Percentiles rank a stretch among this genome's conserved stretches.
Evolutionary conservation across 2,888 invertebrate genomes (phyloP).

Genomic region (Chrysotoxum bicinctum): DNA sequence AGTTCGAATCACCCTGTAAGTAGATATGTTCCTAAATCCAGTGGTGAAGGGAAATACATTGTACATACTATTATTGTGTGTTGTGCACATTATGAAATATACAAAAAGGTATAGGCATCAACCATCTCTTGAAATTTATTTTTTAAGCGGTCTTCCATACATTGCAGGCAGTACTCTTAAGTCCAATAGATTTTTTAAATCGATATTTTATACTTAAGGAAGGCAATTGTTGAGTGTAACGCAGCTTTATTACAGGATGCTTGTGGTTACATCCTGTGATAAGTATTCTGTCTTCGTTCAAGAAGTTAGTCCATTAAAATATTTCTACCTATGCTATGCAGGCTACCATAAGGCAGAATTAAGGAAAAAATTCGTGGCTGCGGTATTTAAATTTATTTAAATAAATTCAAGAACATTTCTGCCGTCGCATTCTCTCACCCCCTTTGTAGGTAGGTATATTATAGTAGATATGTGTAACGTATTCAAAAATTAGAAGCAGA

Average conservation of each 20-base stretch:
- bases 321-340: background rate
- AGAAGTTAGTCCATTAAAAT: background rate
- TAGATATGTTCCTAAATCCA: background rate
- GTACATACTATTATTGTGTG: background rate
- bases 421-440: background rate
- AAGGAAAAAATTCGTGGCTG: background rate
- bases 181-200: slow-evolving; percentile 18
- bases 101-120: background rate
- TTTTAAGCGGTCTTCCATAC: slow-evolving; percentile 1
- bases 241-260: slow-evolving; percentile 22
- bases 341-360: background rate
- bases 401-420: slow-evolving; percentile 23
- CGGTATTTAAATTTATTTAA: slow-evolving; percentile 29
- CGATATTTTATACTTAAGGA: slow-evolving; percentile 13
- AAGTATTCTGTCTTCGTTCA: slow-evolving; percentile 7
- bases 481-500: slow-evolving; percentile 49
- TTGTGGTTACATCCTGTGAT: slow-evolving; percentile 19
- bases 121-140: background rate
- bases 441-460: background rate
- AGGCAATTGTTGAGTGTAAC: slow-evolving; percentile 19
- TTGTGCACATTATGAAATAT: background rate
- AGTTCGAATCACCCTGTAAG: background rate
- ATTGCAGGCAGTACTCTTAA: slow-evolving; percentile 1
- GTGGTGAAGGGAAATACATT: background rate
- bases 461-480: slow-evolving; percentile 23